Evolutionary conservation across 1,140 invertebrate species (phyloP).

Genomic region (Drosophila mauritiana): DNA sequence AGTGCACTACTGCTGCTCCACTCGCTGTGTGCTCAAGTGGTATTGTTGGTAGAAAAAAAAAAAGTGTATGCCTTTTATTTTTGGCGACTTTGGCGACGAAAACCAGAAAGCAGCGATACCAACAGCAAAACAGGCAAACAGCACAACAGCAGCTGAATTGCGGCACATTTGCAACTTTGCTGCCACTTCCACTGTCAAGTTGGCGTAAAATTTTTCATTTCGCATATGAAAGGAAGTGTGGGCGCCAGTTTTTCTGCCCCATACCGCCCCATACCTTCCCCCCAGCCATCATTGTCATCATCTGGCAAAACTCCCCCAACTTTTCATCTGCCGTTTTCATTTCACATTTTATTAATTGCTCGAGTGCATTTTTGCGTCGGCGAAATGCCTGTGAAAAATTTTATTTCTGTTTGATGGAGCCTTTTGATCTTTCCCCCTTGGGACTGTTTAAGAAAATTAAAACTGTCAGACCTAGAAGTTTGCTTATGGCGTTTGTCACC

Average conservation of each 20-base stretch:
- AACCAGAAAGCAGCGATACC: slow-evolving; percentile 31
- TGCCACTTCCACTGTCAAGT: slow-evolving; percentile 80
- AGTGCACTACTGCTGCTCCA: not conserved
- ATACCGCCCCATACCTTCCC: too few species aligned
- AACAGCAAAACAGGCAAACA: not conserved
- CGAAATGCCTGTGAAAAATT: slow-evolving; percentile 55
- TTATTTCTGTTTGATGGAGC: slow-evolving; percentile 51
- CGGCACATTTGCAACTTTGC: slow-evolving; percentile 77
- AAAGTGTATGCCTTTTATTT: slow-evolving; percentile 78
- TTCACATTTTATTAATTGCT: slow-evolving; percentile 79
- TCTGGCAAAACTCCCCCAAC: slow-evolving; percentile 9
- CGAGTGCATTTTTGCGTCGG: slow-evolving; percentile 74
- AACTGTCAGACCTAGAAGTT: slow-evolving; percentile 22
- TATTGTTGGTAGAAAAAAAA: slow-evolving; percentile 39
- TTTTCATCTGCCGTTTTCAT: slow-evolving; percentile 36
- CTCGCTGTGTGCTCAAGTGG: slow-evolving; percentile 54
- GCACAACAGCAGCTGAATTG: slow-evolving; percentile 23
- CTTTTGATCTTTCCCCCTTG: slow-evolving; percentile 68
- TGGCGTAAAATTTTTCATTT: slow-evolving; percentile 81
- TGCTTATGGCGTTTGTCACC: too few species aligned
- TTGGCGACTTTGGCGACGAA: slow-evolving; percentile 57
- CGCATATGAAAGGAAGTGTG: slow-evolving; percentile 82
- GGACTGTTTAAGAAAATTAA: slow-evolving; percentile 41
- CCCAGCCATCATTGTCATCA: slow-evolving; percentile 8
- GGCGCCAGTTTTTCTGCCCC: slow-evolving; percentile 55